Evolutionary conservation across 1,140 invertebrate species (phyloP), one percentile per base, ranked within the genome.

Genomic region (Andrena cerasifolii): DNA sequence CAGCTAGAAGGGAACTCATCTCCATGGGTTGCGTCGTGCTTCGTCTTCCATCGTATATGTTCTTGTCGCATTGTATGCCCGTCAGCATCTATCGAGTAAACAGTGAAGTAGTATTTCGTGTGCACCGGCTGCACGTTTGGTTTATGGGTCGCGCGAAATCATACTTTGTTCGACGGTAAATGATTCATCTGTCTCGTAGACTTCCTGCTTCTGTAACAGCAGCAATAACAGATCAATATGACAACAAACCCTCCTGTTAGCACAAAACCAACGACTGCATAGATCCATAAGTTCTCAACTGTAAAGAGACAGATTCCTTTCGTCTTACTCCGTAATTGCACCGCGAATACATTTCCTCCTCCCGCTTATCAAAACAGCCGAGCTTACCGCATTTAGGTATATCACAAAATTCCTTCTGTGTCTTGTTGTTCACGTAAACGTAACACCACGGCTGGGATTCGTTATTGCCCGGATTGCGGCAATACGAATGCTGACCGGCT

Each of bases 361-460:
- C 24, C 16, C 10, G 3, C 2, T 53, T 7, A 31, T 14, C 14
- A 28, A 0, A n/a, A 14, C 36, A 24, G 3, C 12, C 8, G 1
- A 10, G 49, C 72, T 85, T 53, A 85, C 82, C 83, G 94, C 98
- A 99, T 92, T 96, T 96, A 18, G 96, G 95, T 84, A 99, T 95
- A 87, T 96, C 94, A 92, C 98, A 99, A 59, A 95, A 87, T 90
- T 98, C 97, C 86, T 94, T 95, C 75, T 95, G 93, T 79, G 93
- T 91, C 81, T 94, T 94, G 59, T 93, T 94, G 84, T 95, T 94
- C 61, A 93, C 93, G 66, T 96, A 95, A n/a, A 96, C 94, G 82
- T 96, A 98, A 92, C 98, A 99, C 97, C 98, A 99, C 0, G 99
- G 99, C 81, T 96, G 95, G 0, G 91, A 89, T 89, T 97, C 96